Percentiles rank a stretch among this genome's conserved stretches.
Conservation (phyloP, 2,113 vertebrate species). For the Calidris pygmaea region DNA sequence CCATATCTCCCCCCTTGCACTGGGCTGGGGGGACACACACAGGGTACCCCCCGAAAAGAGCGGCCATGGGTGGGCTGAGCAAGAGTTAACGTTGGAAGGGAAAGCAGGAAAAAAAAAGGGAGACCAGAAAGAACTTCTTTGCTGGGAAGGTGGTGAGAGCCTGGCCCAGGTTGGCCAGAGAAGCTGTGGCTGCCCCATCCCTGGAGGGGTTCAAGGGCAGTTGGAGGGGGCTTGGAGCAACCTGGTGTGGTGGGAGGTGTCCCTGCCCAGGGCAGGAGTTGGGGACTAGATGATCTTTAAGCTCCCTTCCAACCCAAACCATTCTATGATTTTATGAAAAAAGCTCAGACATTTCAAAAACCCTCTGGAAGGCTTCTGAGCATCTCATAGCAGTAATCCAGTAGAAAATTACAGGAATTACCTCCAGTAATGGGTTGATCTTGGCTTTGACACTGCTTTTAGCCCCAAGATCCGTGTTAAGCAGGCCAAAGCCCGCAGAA, state of each 20-base stretch:
- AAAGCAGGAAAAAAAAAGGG: not conserved
- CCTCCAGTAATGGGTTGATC: constrained; percentile 4
- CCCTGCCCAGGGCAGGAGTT: no score
- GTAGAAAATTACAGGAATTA: constrained; percentile 10
- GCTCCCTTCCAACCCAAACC: no score
- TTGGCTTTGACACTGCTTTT: constrained; percentile 8
- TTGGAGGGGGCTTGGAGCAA: no score
- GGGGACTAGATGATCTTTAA: no score
- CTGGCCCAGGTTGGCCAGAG: no score
- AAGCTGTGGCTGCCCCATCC: no score
- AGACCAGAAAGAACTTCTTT: no score
- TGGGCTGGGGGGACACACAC: no score
- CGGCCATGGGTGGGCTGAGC: rapidly evolving
- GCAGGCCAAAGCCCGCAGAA: constrained; percentile 4
- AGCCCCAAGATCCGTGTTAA: not conserved
- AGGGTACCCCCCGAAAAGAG: not conserved
- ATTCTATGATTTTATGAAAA: no score
- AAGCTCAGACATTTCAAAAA: not conserved
- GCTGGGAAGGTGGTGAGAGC: no score
- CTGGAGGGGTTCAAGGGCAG: no score
- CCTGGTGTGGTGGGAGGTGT: no score
- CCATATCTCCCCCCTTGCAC: rapidly evolving
- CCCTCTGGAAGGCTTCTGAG: not conserved
- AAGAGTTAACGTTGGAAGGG: not conserved
- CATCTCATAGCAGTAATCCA: not conserved